These are phyloP conservation scores for Stigmatopora nigra DNA, from an alignment of 2,113 vertebrate species.

Conservation along the genomic window DNA sequence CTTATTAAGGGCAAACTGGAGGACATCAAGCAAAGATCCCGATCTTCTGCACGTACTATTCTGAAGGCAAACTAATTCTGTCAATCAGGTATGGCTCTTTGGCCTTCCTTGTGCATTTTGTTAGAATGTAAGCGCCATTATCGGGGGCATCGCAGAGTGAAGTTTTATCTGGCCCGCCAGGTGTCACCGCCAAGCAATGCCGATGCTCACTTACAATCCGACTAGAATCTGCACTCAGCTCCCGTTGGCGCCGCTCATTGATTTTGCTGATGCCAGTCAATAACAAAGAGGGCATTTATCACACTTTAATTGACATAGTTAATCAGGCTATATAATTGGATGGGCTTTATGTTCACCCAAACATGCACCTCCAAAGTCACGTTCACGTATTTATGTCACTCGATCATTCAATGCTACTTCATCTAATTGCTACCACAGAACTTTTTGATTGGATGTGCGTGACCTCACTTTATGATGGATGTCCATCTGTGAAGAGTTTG, in stretches of 20 bases:
- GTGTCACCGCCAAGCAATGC: constrained; percentile 54
- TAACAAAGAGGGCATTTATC: constrained; percentile 76
- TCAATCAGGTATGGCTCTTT: constrained; percentile 37
- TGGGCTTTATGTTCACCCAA: constrained; percentile 61
- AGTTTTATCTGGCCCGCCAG: constrained; percentile 69
- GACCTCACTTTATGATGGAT: constrained; percentile 54
- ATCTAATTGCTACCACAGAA: constrained; percentile 47
- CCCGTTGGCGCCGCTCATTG: constrained; percentile 40
- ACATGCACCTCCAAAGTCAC: constrained; percentile 21
- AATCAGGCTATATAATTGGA: constrained; percentile 83
- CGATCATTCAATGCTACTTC: constrained; percentile 42
- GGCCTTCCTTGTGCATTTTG: constrained; percentile 37
- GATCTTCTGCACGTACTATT: constrained; percentile 31
- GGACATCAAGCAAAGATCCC: constrained; percentile 44
- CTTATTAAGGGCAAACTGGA: constrained; percentile 50
- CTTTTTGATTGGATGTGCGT: constrained; percentile 55
- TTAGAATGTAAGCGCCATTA: constrained; percentile 57
- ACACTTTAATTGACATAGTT: constrained; percentile 78
- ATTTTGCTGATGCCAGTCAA: constrained; percentile 66
- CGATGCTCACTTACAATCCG: constrained; percentile 31
- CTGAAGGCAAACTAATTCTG: constrained; percentile 41
- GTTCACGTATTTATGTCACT: constrained; percentile 18
- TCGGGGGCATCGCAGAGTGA: constrained; percentile 54
- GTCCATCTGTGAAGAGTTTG: constrained; percentile 40
- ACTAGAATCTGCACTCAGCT: constrained; percentile 32